Base-by-base conservation (phyloP, 2,888 invertebrate genomes). In the Drymonia ruficornis region DNA sequence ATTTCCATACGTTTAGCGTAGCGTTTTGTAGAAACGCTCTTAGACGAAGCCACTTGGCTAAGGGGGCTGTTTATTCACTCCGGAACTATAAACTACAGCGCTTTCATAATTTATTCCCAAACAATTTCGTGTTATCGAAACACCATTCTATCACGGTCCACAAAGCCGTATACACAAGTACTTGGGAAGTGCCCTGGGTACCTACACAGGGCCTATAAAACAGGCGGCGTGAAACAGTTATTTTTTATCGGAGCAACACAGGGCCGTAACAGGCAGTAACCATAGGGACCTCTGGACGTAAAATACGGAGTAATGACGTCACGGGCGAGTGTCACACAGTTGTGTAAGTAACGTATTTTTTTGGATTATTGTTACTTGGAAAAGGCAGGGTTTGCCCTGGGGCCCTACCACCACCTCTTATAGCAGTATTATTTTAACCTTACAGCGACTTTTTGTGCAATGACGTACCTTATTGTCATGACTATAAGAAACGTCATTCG, bases 161-260 rank as follows among this genome's bases (percentile, higher is more conserved):
- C 13, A 43, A 45, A 45, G 15, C 13, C 19, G 23, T 18, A 23
- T 9, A 19, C 13, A 9, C 43, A 12, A 6, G 45, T n/a, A 23
- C n/a, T 13, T 16, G 9, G 44, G 15, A 18, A 44, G 18, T 18
- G n/a, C 23, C 28, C 28, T 23, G 12, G 7, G 23, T 9, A 45
- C 34, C 34, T 18, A 13, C 47, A 8, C 1, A n/a, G 31, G 12
- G 53, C 52, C 55, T 16, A 40, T 47, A 42, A 53, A 49, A 43
- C 19, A 36, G 49, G 49, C 50, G 53, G 55, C 53, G 47, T 52
- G 57, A 63, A 70, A 67, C 66, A 64, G 76, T 76, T 76, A 76
- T 71, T 78, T 78, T 78, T 77, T 78, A 77, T 78, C 76, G 73
- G 50, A 53, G 56, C 64, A 59, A 64, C 64, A 57, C 72, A 67